Conservation (phyloP, 2,113 vertebrate species). For the chimpanzee (Pan troglodytes) region NHGRI_mPanTro3-v2.1_pri NC_072407.2:38533001-38533500, state of each 20-base stretch:
- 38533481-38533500: neutral
- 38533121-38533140: neutral
- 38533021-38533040: neutral
- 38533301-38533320: neutral
- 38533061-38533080: neutral
- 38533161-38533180: no score
- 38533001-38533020: neutral
- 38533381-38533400: neutral
- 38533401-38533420: neutral
- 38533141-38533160: neutral
- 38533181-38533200: neutral
- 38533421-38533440: neutral
- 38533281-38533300: no score
- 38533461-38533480: neutral
- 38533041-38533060: neutral
- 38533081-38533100: neutral
- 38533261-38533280: neutral
- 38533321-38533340: neutral
- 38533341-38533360: fast-evolving
- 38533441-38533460: neutral
- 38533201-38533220: neutral
- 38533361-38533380: neutral
- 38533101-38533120: neutral
- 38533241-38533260: neutral
- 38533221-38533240: neutral